phyloP scores from a whole-genome alignment of 2,797 vertebrate species.

The Microcaecilia unicolor region DNA sequence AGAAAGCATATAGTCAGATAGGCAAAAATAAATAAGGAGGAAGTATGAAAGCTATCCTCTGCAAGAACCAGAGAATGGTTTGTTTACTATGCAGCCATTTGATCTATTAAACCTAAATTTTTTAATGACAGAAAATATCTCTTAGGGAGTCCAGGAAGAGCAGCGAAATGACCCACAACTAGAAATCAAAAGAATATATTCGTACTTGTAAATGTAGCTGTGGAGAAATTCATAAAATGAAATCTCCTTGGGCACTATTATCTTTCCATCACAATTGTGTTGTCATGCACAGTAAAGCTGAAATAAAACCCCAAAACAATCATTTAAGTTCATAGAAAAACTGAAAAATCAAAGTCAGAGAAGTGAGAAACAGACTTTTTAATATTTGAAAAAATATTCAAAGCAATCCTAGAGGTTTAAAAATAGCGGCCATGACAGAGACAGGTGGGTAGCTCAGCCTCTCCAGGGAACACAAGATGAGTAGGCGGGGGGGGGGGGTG shows the following conservation, averaged over 20 bases:
- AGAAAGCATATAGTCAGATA: too few species aligned
- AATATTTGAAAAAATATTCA: not conserved
- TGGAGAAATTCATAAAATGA: slow-evolving; percentile 39
- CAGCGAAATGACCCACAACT: slow-evolving; percentile 33
- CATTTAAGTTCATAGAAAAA: slow-evolving; percentile 14
- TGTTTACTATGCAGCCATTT: slow-evolving; percentile 27
- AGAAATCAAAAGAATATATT: slow-evolving; percentile 35
- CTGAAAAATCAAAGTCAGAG: slow-evolving; percentile 4
- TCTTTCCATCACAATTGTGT: slow-evolving; percentile 34
- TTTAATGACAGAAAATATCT: slow-evolving; percentile 38
- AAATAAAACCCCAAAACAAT: slow-evolving; percentile 18
- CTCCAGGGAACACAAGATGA: too few species aligned
- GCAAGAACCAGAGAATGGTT: slow-evolving; percentile 20
- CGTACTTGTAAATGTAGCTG: slow-evolving; percentile 28
- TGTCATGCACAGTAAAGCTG: slow-evolving; percentile 28
- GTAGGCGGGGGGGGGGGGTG: too few species aligned
- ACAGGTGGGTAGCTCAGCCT: too few species aligned
- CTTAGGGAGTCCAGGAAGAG: slow-evolving; percentile 32
- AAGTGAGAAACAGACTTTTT: not conserved
- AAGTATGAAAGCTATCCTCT: slow-evolving; percentile 24
- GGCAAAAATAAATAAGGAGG: too few species aligned
- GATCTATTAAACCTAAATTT: slow-evolving; percentile 37
- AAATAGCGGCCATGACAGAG: too few species aligned
- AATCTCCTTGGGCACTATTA: slow-evolving; percentile 34
- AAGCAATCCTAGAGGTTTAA: too few species aligned